phyloP scores from a whole-genome alignment of 2,888 invertebrate species.

The Chrysodeixis includens region DNA sequence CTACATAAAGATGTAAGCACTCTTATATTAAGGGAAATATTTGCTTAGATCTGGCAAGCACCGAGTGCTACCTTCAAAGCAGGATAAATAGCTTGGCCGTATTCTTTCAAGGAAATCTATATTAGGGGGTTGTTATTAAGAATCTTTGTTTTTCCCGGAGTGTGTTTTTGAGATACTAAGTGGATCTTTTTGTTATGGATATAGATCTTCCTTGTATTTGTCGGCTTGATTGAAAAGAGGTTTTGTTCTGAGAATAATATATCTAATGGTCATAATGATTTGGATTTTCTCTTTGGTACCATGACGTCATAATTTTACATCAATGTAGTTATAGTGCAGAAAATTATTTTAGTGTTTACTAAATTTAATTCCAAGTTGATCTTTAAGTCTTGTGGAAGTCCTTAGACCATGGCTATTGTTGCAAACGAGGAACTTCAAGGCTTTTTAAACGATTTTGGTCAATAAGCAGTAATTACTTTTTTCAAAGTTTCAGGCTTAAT shows the following conservation, averaged over 20 bases:
- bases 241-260: constrained; percentile 3
- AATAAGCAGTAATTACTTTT: background rate
- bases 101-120: constrained; percentile 51
- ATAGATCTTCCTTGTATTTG: constrained; percentile 19
- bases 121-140: constrained; percentile 57
- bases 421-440: too few relatives aligned
- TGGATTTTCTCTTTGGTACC: background rate
- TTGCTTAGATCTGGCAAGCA: constrained; percentile 64
- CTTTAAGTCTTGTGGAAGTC: too few relatives aligned
- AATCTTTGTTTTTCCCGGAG: constrained; percentile 53
- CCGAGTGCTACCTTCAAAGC: constrained; percentile 58
- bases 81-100: constrained; percentile 62
- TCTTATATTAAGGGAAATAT: constrained; percentile 60
- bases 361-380: too few relatives aligned
- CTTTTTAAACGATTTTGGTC: too few relatives aligned
- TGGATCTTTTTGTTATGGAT: constrained; percentile 28
- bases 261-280: background rate
- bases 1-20: constrained; percentile 27
- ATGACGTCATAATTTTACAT: background rate
- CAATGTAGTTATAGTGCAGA: too few relatives aligned
- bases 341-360: too few relatives aligned
- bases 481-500: constrained; percentile 33
- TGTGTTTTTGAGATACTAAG: constrained; percentile 41
- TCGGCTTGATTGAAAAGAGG: background rate
- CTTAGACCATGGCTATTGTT: too few relatives aligned